Evolutionary conservation across 53 echinoderm and acorn worm genomes (phyloP).

Genomic region (Crossaster papposus): DNA sequence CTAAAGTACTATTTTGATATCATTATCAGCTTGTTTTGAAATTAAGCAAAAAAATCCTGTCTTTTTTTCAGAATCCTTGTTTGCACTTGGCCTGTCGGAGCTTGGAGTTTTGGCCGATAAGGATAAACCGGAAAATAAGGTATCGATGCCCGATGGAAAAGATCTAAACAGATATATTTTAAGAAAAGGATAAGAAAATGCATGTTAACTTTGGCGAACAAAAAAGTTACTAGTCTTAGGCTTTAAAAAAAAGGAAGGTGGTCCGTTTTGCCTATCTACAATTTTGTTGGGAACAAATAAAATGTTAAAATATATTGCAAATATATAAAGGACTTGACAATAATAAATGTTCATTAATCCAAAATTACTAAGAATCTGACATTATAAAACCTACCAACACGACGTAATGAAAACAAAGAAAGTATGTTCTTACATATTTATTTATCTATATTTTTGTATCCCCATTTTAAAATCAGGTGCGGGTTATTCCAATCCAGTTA

Average conservation of each 20-base stretch:
- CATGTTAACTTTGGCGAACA: not conserved
- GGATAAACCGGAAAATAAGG: constrained; percentile 82
- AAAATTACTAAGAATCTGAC: no score
- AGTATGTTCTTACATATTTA: no score
- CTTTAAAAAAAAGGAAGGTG: no score
- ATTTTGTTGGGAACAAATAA: not conserved
- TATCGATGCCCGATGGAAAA: not conserved
- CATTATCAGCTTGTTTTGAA: no score
- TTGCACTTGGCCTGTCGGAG: constrained; percentile 76
- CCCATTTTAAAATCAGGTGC: constrained; percentile 67
- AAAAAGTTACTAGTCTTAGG: not conserved
- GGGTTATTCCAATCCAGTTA: constrained; percentile 94
- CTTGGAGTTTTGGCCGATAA: constrained; percentile 78
- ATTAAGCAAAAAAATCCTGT: no score
- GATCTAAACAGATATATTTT: not conserved
- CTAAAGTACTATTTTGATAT: no score
- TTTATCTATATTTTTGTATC: no score
- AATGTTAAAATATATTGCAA: not conserved
- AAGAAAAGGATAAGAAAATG: not conserved
- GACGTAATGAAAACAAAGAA: no score
- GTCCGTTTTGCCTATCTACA: no score
- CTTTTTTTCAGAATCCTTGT: constrained; percentile 75
- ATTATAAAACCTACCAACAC: no score
- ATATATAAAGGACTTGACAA: no score
- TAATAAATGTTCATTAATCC: no score